Evolutionary conservation across 2,113 vertebrate genomes (phyloP).

Genomic region (Scopus umbretta): DNA sequence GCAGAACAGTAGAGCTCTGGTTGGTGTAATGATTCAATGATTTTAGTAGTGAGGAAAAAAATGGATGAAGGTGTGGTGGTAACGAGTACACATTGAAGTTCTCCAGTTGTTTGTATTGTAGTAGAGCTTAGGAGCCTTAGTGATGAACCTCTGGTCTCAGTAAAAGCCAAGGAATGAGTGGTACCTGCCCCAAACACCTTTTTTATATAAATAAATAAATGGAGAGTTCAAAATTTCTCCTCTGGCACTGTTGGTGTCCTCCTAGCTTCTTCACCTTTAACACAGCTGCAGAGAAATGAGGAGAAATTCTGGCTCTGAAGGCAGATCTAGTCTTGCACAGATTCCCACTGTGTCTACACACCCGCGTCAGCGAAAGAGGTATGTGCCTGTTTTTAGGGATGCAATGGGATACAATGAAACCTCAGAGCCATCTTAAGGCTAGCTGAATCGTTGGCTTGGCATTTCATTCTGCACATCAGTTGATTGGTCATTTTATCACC

Average conservation of each 20-base stretch:
- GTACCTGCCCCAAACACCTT: not conserved
- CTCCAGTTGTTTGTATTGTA: not conserved
- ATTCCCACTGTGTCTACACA: not conserved
- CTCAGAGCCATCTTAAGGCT: constrained; percentile 3
- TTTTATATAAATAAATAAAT: not conserved
- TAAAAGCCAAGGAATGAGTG: not conserved
- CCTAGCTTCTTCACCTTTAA: not conserved
- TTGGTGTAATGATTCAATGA: not conserved
- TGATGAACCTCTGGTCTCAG: not conserved
- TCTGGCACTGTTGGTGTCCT: not conserved
- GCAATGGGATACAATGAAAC: rapidly evolving
- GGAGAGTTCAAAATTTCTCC: not conserved
- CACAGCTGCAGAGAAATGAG: not conserved
- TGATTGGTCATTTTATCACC: constrained; percentile 63
- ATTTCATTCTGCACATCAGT: constrained; percentile 28
- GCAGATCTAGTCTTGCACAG: not conserved
- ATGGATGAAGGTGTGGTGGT: not conserved
- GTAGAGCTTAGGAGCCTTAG: not conserved
- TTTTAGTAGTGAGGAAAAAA: not conserved
- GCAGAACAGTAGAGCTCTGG: not conserved
- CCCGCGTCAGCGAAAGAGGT: not conserved
- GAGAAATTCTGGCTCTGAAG: not conserved
- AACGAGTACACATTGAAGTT: not conserved
- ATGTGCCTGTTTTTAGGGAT: not conserved
- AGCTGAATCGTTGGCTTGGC: constrained; percentile 17